Base-by-base conservation (phyloP, 2,113 vertebrate species). In the Fulica atra region DNA sequence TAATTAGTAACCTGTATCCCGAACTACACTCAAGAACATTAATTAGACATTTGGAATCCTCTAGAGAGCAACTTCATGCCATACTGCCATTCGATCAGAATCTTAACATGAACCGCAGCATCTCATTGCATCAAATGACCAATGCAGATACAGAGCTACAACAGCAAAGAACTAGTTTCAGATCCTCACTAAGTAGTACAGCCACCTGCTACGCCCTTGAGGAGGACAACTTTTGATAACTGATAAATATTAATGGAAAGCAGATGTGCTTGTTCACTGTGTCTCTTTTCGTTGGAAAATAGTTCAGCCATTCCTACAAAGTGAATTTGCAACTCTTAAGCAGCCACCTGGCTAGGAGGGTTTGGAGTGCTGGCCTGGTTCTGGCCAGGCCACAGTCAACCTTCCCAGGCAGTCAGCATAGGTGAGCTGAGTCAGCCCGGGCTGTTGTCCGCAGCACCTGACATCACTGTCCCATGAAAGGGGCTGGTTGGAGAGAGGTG, bases 1-100 rank as follows among this genome's bases (percentile, higher is more conserved):
- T 95, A 91, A 95, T 94, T 90, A 86, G 95, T 96, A 94, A 95
- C 93, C 57, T 89, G 73, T 96, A 97, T 95, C 93, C 89, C 78
- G 94, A 85, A 94, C 86, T 89, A 92, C 79, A 61, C n/a, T 93
- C 54, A 69, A 91, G 84, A 93, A 82, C 60, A 35, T 95, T 95
- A 92, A 95, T 95, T 96, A 95, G 94, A 91, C 89, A 94, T 85
- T 88, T 54, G 64, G 85, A 89, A 94, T 80, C 80, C 90, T 92
- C 94, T 77, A 59, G 92, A 83, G 82, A 94, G 88, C 64, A 81
- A 71, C 93, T 89, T 93, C 88, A 92, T 80, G 91, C 89, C 89
- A 44, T 73, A 81, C 81, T 94, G 93, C 92, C 81, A 95, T 85
- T 93, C 93, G 82, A 96, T 79, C 89, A 95, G 79, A 94, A 93